Evolutionary conservation across 2,113 vertebrate species (phyloP).

Genomic region (Oreochromis aureus): DNA sequence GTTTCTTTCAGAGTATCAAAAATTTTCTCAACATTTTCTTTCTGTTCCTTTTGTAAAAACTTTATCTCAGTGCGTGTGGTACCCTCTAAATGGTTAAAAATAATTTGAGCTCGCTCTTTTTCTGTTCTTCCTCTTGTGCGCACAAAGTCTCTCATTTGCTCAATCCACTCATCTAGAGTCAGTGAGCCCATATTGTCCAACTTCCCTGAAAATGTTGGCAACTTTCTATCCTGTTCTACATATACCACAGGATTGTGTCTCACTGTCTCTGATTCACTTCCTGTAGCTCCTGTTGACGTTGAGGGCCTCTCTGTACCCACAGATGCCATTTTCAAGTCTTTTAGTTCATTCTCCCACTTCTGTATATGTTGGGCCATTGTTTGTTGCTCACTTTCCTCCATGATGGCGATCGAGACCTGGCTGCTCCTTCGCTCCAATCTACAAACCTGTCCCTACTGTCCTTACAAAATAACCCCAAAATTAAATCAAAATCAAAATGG

Average conservation of each 20-base stretch:
- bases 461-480: neutral
- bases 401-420: too few relatives aligned
- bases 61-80: rapidly evolving
- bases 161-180: neutral
- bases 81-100: neutral
- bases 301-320: neutral
- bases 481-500: neutral
- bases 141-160: neutral
- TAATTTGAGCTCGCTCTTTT: rapidly evolving
- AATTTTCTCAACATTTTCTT: neutral
- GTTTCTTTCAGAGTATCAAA: neutral
- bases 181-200: neutral
- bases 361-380: neutral
- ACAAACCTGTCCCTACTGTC: neutral
- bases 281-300: rapidly evolving
- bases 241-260: neutral
- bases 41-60: neutral
- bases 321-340: neutral
- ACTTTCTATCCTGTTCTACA: neutral
- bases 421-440: neutral
- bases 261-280: neutral
- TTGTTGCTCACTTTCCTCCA: neutral
- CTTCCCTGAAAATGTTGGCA: neutral
- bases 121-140: neutral
- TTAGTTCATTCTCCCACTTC: neutral